These are phyloP conservation scores for Sclerodermus sp. DNA, from an alignment of 2,888 invertebrate genomes.

Conservation along the genomic window DNA sequence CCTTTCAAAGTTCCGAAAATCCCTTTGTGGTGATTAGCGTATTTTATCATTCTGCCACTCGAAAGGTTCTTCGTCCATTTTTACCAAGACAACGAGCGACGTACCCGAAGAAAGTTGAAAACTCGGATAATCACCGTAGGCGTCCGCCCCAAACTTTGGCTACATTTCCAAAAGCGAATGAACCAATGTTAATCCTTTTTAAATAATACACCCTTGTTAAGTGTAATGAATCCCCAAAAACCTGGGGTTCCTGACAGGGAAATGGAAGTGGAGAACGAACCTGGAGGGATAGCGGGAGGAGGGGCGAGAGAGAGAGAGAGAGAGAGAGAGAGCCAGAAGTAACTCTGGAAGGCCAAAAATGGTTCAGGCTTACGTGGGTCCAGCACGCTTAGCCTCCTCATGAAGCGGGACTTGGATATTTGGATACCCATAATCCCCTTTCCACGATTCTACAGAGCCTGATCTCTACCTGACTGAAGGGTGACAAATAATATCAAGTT, in stretches of 20 bases:
- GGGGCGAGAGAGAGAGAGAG: slow-evolving; percentile 12
- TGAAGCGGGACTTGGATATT: slow-evolving; percentile 47
- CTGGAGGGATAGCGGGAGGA: background rate
- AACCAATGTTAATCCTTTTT: slow-evolving; percentile 48
- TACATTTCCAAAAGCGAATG: slow-evolving; percentile 18
- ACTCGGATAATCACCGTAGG: too few species aligned
- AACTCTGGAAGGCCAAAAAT: slow-evolving; percentile 12
- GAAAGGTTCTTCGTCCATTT: too few species aligned
- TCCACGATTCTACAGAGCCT: slow-evolving; percentile 35
- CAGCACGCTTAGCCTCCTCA: slow-evolving; percentile 40
- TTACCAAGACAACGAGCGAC: too few species aligned
- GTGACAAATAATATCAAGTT: slow-evolving; percentile 51
- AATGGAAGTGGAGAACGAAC: background rate
- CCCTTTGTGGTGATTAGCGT: too few species aligned
- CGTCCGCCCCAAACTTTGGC: too few species aligned
- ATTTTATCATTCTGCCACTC: too few species aligned
- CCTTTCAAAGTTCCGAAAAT: background rate
- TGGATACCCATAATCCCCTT: slow-evolving; percentile 52
- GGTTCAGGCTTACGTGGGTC: slow-evolving; percentile 20
- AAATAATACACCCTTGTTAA: slow-evolving; percentile 49
- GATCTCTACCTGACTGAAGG: slow-evolving; percentile 43
- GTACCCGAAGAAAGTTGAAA: too few species aligned
- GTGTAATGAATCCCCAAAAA: slow-evolving; percentile 42
- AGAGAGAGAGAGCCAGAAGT: slow-evolving; percentile 5
- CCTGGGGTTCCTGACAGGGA: background rate